A percentile compares a stretch with the other conserved stretches of the same genome.
Evolutionary conservation across 2,113 vertebrate genomes (phyloP).

Genomic region (Spheniscus mendiculus): DNA sequence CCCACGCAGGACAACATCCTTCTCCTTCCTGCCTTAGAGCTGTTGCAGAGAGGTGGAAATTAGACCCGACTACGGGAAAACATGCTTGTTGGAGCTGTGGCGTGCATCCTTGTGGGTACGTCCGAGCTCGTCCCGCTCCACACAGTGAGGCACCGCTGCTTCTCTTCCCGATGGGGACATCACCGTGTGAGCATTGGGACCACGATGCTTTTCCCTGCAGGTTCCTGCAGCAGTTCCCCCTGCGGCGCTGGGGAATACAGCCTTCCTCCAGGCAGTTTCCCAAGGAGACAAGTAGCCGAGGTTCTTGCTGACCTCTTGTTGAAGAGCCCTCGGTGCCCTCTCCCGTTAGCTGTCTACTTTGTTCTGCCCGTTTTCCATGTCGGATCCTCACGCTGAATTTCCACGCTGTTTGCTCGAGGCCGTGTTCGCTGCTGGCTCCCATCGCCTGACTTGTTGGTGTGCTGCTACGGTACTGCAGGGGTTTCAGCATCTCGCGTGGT

Average conservation of each 20-base stretch:
- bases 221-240: too few species aligned
- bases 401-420: not conserved
- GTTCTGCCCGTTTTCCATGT: not conserved
- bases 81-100: not conserved
- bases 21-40: not conserved
- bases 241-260: accelerated
- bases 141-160: not conserved
- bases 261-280: not conserved
- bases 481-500: not conserved
- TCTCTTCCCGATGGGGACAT: too few species aligned
- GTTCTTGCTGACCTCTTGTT: not conserved
- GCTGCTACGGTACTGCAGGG: not conserved
- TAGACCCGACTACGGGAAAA: too few species aligned
- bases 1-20: accelerated
- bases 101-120: not conserved
- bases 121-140: not conserved
- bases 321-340: not conserved
- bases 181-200: accelerated
- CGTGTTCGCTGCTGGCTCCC: accelerated
- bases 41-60: not conserved
- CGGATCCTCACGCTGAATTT: accelerated
- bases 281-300: not conserved
- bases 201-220: not conserved
- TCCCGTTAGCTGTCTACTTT: accelerated
- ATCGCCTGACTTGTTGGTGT: not conserved